Evolutionary conservation across 2,888 invertebrate genomes (phyloP).

Genomic region (Stenotaenia linearis): DNA sequence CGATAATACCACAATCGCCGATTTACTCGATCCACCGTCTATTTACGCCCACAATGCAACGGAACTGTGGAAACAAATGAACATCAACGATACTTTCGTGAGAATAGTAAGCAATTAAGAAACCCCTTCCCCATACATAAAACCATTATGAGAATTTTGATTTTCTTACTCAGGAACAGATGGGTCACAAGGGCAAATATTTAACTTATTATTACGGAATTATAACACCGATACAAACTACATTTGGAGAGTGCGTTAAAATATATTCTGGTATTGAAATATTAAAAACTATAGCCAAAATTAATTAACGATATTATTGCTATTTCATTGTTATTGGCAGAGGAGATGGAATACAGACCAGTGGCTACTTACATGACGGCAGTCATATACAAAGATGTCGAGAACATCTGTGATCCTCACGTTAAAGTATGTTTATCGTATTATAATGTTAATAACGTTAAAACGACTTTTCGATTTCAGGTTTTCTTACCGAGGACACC

Average conservation of each 20-base stretch:
- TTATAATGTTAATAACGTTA: no score
- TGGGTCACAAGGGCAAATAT: no score
- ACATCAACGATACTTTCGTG: background rate
- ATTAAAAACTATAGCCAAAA: no score
- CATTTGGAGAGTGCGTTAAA: background rate
- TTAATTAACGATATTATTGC: no score
- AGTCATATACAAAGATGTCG: no score
- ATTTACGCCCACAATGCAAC: background rate
- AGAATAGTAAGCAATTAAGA: no score
- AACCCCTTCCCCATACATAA: no score
- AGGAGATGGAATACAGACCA: background rate
- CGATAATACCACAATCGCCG: background rate
- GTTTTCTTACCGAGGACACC: no score
- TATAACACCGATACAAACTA: background rate
- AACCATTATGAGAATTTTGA: no score
- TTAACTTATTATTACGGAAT: background rate
- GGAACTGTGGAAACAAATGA: background rate
- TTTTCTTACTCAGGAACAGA: no score
- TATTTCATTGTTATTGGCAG: background rate
- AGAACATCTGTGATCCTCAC: background rate
- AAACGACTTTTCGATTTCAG: no score
- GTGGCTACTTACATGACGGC: background rate
- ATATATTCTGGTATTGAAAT: background rate
- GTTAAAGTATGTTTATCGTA: background rate
- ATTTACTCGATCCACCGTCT: background rate